Base-by-base conservation (phyloP, 1,140 invertebrate genomes). In the Thereuonema tuberculata region DNA sequence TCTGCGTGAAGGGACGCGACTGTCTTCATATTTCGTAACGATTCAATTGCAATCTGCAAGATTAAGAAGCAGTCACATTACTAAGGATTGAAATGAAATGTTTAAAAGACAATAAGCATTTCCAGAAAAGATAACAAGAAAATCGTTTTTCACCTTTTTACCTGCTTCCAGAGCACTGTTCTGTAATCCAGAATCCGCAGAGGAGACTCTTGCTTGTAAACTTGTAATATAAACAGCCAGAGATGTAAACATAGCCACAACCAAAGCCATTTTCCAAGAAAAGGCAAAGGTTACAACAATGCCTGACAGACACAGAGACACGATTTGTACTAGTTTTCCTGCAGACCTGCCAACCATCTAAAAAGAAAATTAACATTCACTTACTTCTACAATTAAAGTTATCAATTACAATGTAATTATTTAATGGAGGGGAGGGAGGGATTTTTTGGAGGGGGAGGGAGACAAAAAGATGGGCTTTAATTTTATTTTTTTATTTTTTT, bases 1-100 rank as follows among this genome's bases (percentile, higher is more conserved):
- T 55, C 24, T 26, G 53, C 53, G 27, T 84, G 82, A 21, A 91
- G 68, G 1, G 84, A 80, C n/a, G 82, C 85, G 1, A 91, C 86
- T 1, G 87, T 90, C 64, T 83, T 73, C 2, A 89, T 82, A 67
- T 87, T 89, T 28, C 81, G 77, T 20, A 90, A 81, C 23, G 82
- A 82, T 73, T 91, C 87, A 47, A 84, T 82, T 2, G 86, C 85
- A 64, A 87, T 75, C 81, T 84, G 63, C 24, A 67, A 69, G 63
- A 43, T 12, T 43, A 43, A 43, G 9, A n/a, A n/a, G n/a, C n/a
- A n/a, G n/a, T n/a, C n/a, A n/a, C n/a, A n/a, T n/a, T n/a, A n/a
- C n/a, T n/a, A n/a, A n/a, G n/a, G n/a, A n/a, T n/a, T n/a, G n/a
- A n/a, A n/a, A n/a, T n/a, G n/a, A n/a, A n/a, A n/a, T n/a, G n/a